Evolutionary conservation across 2,113 vertebrate genomes (phyloP), one percentile per base, ranked within the genome.

Genomic region (Tyrannus savana): DNA sequence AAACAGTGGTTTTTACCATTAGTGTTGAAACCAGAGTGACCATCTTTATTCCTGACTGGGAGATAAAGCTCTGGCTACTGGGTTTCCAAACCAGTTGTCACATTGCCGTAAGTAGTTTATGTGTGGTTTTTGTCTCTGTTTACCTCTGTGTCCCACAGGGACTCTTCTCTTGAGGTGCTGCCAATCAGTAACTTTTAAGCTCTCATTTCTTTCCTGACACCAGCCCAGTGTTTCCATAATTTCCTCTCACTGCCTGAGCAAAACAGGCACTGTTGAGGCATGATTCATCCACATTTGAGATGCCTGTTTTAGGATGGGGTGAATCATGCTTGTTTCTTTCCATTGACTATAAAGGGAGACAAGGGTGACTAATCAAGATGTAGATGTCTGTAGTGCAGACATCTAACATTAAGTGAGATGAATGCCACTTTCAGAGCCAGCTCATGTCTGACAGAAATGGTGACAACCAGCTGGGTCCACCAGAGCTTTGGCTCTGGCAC

Each of bases 201-300:
- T 55, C 23, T 77, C 21, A 77, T 59, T 46, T 71, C 39, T 81
- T 86, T 67, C 55, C 42, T 80, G 67, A 42, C 47, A 77, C 35
- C 23, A 76, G 16, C 2, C 8, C 42, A 15, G 18, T 79, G 77
- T 77, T 92, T 91, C 46, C 37, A 85, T 83, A 31, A 63, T 82
- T 90, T 87, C 78, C 44, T 79, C 47, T 91, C 64, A 12, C 27
- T 52, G 47, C 33, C 55, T 83, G 55, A 74, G 74, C 22, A 80
- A 96, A 89, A 93, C 49, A 94, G 78, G 73, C 71, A 55, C 39
- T 59, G 16, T 58, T 64, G 69, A 77, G 76, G 47, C 55, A 85
- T 93, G 94, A 95, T 88, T 96, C 94, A 95, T 76, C 75, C 71
- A 47, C 46, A 74, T 90, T 87, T 76, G 46, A 90, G 75, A 76